Evolutionary conservation across 2,113 vertebrate genomes (phyloP).

Genomic region (Cinclus mexicanus): DNA sequence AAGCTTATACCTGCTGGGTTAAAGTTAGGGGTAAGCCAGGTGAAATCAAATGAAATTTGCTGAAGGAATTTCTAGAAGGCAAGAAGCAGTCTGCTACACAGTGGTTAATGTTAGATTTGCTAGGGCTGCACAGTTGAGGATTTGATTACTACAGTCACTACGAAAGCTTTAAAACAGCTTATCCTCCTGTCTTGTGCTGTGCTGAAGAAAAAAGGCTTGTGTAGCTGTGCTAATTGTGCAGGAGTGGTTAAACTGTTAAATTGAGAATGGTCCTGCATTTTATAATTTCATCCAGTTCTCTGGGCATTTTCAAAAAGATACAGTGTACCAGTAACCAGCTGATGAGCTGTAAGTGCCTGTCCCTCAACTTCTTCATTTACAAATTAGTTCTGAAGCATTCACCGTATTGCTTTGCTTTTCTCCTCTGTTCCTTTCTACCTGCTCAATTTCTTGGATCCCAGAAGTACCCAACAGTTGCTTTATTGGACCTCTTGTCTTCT

Average conservation of each 20-base stretch:
- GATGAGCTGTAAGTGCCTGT: not conserved
- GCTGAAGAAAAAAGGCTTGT: not conserved
- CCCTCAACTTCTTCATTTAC: not conserved
- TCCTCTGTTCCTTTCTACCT: not conserved
- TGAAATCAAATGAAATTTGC: not conserved
- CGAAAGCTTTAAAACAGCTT: not conserved
- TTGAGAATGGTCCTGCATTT: not conserved
- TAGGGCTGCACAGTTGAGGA: not conserved
- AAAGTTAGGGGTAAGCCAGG: not conserved
- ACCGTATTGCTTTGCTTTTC: not conserved
- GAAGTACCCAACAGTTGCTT: not conserved
- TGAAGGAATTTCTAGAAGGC: conserved; percentile 24
- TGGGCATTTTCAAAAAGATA: not conserved
- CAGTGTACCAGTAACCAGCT: not conserved
- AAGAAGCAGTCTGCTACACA: not conserved
- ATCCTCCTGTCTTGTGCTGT: not conserved
- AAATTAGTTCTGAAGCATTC: not conserved
- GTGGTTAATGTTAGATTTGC: not conserved
- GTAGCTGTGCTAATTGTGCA: not conserved
- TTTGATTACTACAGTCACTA: not conserved
- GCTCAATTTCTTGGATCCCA: not conserved
- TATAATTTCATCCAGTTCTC: not conserved
- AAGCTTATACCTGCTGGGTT: conserved; percentile 20
- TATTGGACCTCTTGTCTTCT: not conserved
- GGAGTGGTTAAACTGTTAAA: not conserved